Evolutionary conservation across 1,140 invertebrate genomes (phyloP), one percentile per base, ranked within the genome.

Genomic region (Ylistrum balloti): DNA sequence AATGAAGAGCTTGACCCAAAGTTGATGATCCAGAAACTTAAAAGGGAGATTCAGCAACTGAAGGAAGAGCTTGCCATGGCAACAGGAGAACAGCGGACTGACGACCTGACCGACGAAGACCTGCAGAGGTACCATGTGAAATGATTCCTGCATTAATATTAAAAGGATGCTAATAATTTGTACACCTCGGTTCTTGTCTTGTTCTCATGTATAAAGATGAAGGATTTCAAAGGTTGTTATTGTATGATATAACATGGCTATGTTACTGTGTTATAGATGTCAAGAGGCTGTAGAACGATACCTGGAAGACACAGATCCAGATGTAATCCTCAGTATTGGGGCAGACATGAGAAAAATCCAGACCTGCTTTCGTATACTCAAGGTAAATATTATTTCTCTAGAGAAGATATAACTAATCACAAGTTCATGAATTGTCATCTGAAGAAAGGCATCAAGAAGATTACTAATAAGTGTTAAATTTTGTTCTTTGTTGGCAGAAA

Each of bases 1-100:
- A 97, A 97, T 95, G 97, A 97, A 92, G 96, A 97, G 93, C 91
- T 97, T 33, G 97, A 97, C 94, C 97, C 97, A 1, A 96, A 96
- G 90, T 91, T 97, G 33, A 95, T 97, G 93, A 97, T 97, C 41
- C 90, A 93, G 28, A 95, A 96, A 88, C 94, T 97, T 33, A 96
- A 96, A 90, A 90, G 92, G 85, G 96, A 97, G 93, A 95, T 97
- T 56, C 95, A 96, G 86, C 94, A 94, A 74, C 90, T 96, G 45
- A 94, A 95, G 88, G 95, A 96, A 33, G 95, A 96, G 91, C 93
- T 96, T 33, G 94, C 95, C 34, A 92, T 96, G 92, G 94, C 94
- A 86, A 96, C 96, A 13, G 95, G 95, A 41, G 95, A 95, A 92
- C 95, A 96, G 86, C 90, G 95, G 34, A 94, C 93, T 41, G 95